Conservation (phyloP, 2,888 invertebrate genomes). For the Cryptus armator region DNA sequence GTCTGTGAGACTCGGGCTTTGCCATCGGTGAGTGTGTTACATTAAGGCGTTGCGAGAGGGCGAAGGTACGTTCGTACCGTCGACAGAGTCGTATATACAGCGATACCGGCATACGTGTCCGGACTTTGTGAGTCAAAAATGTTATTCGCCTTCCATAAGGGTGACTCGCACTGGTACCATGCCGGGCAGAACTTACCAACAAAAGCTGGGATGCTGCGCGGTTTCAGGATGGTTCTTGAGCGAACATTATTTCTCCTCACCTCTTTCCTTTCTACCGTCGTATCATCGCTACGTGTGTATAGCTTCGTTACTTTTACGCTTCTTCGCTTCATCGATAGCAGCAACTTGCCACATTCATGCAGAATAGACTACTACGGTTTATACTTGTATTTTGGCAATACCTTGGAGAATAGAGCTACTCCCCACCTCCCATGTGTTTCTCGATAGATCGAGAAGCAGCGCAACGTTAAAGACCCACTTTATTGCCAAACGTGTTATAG, state of each 20-base stretch:
- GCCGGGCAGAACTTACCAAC: constrained; percentile 22
- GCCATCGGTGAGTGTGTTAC: constrained; percentile 23
- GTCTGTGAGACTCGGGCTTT: constrained; percentile 1
- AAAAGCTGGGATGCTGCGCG: constrained; percentile 43
- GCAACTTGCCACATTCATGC: background rate
- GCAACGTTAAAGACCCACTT: constrained; percentile 10
- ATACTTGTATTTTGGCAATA: background rate
- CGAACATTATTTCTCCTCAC: constrained; percentile 60
- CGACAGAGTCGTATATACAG: constrained; percentile 68
- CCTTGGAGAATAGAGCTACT: constrained; percentile 1
- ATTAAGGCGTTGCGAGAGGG: constrained; percentile 40
- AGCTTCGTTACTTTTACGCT: background rate
- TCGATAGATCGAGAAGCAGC: constrained; percentile 14
- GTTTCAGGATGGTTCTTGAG: constrained; percentile 35
- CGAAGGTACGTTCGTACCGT: constrained; percentile 60
- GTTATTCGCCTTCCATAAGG: constrained; percentile 69
- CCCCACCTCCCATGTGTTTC: background rate
- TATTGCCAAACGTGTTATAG: background rate
- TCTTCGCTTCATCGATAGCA: background rate
- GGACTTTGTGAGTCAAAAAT: constrained; percentile 72
- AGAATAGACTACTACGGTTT: background rate
- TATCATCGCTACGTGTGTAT: constrained; percentile 17
- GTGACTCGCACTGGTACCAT: constrained; percentile 57
- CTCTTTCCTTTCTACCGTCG: constrained; percentile 43
- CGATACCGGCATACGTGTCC: constrained; percentile 73